A percentile compares a stretch with the other conserved stretches of the same genome.
These are phyloP conservation scores for Carettochelys insculpta DNA, from an alignment of 2,113 vertebrate genomes.

Conservation along the genomic window DNA sequence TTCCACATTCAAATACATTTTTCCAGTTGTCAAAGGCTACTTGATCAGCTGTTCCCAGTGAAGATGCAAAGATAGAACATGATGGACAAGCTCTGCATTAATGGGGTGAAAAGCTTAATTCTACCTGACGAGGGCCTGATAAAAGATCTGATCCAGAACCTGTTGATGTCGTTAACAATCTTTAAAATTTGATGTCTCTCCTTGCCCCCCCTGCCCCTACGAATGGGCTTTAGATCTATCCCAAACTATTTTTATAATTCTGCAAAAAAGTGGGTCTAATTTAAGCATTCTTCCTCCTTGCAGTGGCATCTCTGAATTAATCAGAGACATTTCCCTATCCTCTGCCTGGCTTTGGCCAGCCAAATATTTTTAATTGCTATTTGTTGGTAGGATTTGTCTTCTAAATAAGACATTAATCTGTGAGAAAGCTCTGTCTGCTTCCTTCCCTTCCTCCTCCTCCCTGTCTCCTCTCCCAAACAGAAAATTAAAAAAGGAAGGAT, in stretches of 20 bases:
- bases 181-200: not conserved
- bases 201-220: too few relatives aligned
- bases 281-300: not conserved
- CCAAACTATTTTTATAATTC: not conserved
- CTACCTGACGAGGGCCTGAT: not conserved
- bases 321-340: fast-evolving
- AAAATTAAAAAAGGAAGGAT: not conserved
- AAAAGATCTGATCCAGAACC: not conserved
- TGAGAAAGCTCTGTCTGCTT: not conserved
- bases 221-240: not conserved
- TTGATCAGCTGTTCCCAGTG: not conserved
- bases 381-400: not conserved
- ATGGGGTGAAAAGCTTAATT: not conserved
- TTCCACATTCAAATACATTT: not conserved
- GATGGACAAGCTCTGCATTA: not conserved
- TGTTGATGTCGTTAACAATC: not conserved
- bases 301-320: not conserved
- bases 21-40: not conserved
- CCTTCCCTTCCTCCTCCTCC: not conserved
- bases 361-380: not conserved
- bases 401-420: not conserved
- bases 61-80: not conserved
- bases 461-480: not conserved
- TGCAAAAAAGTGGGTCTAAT: not conserved
- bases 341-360: not conserved